Base-by-base conservation (phyloP, 2,113 vertebrate species). In the Perca flavescens region DNA sequence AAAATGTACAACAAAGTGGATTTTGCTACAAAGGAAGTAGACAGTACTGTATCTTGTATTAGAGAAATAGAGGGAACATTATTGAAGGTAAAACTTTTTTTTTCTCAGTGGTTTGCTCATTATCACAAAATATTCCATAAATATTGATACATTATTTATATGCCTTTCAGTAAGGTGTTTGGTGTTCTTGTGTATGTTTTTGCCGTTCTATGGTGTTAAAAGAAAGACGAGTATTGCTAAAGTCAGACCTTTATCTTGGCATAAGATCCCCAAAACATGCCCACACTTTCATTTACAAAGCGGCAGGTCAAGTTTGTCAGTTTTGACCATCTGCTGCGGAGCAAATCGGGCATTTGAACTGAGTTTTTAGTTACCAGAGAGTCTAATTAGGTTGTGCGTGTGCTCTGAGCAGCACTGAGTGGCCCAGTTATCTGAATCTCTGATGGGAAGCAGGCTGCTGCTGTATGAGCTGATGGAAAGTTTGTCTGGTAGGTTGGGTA, bases 351-450 rank as follows among this genome's bases (percentile, higher is more conserved):
- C 73, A 56, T 50, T 19, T 43, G 58, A 64, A 64, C 5, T 9
- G 25, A 36, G 70, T 11, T 22, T 40, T 79, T n/a, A 36, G 52
- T 28, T 16, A 21, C 28, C 52, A 52, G 47, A 54, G 71, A 63
- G 50, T 69, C 13, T 82, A 63, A 82, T 80, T 53, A 58, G 66
- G 43, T 65, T 65, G 57, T 19, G 34, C 12, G 63, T 63, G 74
- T 19, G 40, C 66, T 56, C 34, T 34, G 22, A 68, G 54, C 31
- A 47, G 21, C 56, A 2, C n/a, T 19, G 46, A 52, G 22, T 9
- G 10, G 40, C 68, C 60, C 62, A 54, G 15, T 47, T 78, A 56
- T 67, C 34, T 28, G 40, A 11, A 5, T 49, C 56, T 77, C 46
- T 28, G 46, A 43, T 53, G 50, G 43, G n/a, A 67, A 79, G 68